Conservation (phyloP, 2,797 vertebrate genomes). For the Emys orbicularis region DNA sequence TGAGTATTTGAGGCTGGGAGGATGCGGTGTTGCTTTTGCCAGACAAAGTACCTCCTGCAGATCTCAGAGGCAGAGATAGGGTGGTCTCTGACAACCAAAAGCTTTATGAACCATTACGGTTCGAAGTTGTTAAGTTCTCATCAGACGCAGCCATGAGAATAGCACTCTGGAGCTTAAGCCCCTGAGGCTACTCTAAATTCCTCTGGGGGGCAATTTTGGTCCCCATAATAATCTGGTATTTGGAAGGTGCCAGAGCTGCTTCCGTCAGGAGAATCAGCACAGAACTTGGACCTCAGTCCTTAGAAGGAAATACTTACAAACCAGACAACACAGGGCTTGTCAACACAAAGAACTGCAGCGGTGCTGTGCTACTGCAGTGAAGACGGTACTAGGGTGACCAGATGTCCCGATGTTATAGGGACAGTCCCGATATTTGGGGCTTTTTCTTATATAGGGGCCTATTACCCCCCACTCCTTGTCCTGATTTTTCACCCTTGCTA, state of each 20-base stretch:
- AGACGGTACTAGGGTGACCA: too few relatives aligned
- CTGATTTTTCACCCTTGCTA: too few relatives aligned
- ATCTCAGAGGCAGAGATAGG: not conserved
- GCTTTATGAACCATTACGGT: not conserved
- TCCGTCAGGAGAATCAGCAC: too few relatives aligned
- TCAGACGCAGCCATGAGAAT: not conserved
- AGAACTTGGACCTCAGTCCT: too few relatives aligned
- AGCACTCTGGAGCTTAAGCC: not conserved
- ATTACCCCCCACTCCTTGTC: too few relatives aligned
- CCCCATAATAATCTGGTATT: not conserved
- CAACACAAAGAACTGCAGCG: too few relatives aligned
- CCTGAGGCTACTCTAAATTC: not conserved
- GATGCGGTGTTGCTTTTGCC: not conserved
- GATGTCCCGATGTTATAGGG: too few relatives aligned
- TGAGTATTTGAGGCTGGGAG: not conserved
- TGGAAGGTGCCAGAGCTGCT: not conserved
- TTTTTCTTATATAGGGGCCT: too few relatives aligned
- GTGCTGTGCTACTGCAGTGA: too few relatives aligned
- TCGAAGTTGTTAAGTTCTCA: not conserved
- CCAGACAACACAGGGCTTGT: too few relatives aligned
- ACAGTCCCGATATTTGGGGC: too few relatives aligned
- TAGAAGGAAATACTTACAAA: too few relatives aligned
- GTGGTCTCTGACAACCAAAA: not conserved
- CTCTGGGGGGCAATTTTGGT: not conserved
- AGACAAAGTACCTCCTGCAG: not conserved